Evolutionary conservation across 1,140 invertebrate species (phyloP).

Genomic region (Odontomachus brunneus): DNA sequence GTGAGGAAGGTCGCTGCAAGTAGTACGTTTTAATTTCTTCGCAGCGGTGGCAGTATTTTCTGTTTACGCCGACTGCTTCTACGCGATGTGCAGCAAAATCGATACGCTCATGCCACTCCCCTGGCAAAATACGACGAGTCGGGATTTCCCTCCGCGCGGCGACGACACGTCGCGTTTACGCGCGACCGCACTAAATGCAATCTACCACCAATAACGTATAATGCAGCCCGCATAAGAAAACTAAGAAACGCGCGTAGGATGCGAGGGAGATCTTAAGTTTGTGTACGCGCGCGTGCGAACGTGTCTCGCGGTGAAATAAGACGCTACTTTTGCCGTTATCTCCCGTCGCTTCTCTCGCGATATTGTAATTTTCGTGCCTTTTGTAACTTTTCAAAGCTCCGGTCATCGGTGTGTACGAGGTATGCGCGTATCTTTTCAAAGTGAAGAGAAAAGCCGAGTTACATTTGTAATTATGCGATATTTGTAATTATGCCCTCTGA

Average conservation of each 20-base stretch:
- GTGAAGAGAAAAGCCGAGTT: too few species aligned
- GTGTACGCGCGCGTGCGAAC: too few species aligned
- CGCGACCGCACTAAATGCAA: constrained; percentile 54
- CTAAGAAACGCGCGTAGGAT: not conserved
- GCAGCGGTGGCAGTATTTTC: constrained; percentile 47
- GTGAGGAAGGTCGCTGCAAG: not conserved
- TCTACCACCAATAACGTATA: constrained; percentile 55
- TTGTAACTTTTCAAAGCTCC: too few species aligned
- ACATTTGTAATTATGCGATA: too few species aligned
- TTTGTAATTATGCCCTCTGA: too few species aligned
- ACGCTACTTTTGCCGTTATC: too few species aligned
- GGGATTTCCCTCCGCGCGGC: constrained; percentile 57
- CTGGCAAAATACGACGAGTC: constrained; percentile 68
- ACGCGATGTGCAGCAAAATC: constrained; percentile 63
- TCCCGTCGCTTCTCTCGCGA: too few species aligned
- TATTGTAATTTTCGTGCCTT: too few species aligned
- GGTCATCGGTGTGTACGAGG: too few species aligned
- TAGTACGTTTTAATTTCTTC: constrained; percentile 59
- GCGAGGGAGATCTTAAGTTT: not conserved
- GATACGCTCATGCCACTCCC: constrained; percentile 71
- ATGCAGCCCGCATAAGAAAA: not conserved
- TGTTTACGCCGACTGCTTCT: constrained; percentile 54
- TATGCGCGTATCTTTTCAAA: too few species aligned
- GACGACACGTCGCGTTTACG: constrained; percentile 66
- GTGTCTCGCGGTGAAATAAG: too few species aligned